These are phyloP conservation scores for Sturnira hondurensis DNA, from an alignment of 2,113 vertebrate genomes.

Conservation along the genomic window DNA sequence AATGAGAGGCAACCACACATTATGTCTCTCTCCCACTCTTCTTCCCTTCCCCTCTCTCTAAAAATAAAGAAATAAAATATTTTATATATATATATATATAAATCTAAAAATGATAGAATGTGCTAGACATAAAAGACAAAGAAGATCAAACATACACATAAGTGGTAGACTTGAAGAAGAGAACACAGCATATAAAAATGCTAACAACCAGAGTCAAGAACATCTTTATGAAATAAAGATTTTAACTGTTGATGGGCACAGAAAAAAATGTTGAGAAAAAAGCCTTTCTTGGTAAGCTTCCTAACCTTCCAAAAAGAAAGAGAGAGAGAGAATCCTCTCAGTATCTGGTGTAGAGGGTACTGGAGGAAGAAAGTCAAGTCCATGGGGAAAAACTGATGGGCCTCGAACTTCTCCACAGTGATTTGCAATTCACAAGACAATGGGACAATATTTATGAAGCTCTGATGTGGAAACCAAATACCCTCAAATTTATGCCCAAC, in stretches of 20 bases:
- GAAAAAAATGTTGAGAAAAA: neutral
- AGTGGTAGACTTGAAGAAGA: neutral
- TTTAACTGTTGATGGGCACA: neutral
- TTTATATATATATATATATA: too few relatives aligned
- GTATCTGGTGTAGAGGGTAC: neutral
- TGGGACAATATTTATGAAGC: neutral
- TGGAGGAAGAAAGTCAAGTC: neutral
- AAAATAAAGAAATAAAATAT: too few relatives aligned
- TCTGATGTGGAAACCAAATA: neutral
- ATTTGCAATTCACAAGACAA: neutral
- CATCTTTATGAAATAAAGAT: neutral
- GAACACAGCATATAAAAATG: neutral
- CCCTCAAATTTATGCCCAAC: neutral
- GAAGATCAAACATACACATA: neutral
- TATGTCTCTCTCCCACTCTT: too few relatives aligned
- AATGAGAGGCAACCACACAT: too few relatives aligned
- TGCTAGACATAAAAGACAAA: neutral
- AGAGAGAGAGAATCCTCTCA: neutral
- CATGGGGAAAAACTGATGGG: too few relatives aligned
- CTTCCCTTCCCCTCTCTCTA: too few relatives aligned
- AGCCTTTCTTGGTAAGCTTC: neutral
- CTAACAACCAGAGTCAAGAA: neutral
- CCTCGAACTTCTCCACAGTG: neutral
- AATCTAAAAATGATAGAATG: neutral
- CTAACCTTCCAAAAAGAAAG: neutral